These are phyloP conservation scores for Oppia nitens DNA, from an alignment of 1,140 invertebrate genomes.

Conservation along the genomic window DNA sequence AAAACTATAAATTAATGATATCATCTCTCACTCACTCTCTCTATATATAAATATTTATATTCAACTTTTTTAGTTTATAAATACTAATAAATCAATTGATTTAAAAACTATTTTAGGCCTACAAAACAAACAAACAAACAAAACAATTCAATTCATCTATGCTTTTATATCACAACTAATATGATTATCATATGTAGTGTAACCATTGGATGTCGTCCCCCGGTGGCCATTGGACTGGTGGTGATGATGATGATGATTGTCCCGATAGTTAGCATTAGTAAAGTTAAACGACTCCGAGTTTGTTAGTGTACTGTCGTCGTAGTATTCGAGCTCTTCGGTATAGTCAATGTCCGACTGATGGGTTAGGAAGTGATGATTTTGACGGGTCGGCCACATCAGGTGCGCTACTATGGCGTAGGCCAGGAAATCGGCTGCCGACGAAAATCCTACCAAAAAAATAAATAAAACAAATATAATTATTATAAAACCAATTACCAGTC, in stretches of 20 bases:
- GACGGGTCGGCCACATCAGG: constrained; percentile 56
- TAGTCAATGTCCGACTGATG: constrained; percentile 4
- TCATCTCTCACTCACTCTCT: no score
- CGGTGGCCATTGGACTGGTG: neutral
- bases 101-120: no score
- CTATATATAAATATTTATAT: no score
- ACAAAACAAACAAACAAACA: no score
- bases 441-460: constrained; percentile 49
- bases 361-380: constrained; percentile 12
- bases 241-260: neutral
- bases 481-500: no score
- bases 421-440: constrained; percentile 79
- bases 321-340: constrained; percentile 10
- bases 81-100: no score
- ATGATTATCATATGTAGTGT: constrained; percentile 8
- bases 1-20: no score
- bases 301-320: neutral
- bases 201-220: no score
- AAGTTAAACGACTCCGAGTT: constrained; percentile 1
- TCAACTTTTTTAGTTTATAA: no score
- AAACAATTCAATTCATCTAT: no score
- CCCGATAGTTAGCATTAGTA: neutral
- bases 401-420: constrained; percentile 86
- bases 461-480: constrained; percentile 11
- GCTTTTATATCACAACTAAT: neutral